phyloP scores from a whole-genome alignment of 2,113 vertebrate genomes.

The Python bivittatus region DNA sequence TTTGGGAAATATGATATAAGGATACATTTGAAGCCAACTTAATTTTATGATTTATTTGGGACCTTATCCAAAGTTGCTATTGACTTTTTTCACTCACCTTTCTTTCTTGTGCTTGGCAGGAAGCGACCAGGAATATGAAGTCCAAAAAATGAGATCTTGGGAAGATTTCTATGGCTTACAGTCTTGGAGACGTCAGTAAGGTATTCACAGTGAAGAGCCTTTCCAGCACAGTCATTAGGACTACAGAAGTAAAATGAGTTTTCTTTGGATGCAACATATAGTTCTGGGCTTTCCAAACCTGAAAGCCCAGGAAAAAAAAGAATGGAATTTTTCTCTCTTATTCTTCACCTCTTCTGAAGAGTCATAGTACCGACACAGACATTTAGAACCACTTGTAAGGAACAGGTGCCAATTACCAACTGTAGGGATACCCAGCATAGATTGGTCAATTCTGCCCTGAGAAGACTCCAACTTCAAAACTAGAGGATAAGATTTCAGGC shows the following conservation, averaged over 20 bases:
- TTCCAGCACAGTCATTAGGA: slow-evolving; percentile 53
- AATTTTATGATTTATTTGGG: slow-evolving; percentile 69
- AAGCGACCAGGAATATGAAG: slow-evolving; percentile 47
- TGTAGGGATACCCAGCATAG: slow-evolving; percentile 32
- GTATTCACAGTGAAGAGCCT: slow-evolving; percentile 34
- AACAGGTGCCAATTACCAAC: slow-evolving; percentile 41
- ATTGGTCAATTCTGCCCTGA: slow-evolving; percentile 51
- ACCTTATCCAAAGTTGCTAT: slow-evolving; percentile 67
- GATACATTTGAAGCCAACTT: slow-evolving; percentile 62
- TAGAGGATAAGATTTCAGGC: slow-evolving; percentile 43
- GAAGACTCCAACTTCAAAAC: slow-evolving; percentile 29
- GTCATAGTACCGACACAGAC: slow-evolving; percentile 33
- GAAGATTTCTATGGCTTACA: slow-evolving; percentile 59
- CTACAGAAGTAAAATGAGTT: slow-evolving; percentile 50
- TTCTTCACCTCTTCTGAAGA: slow-evolving; percentile 19
- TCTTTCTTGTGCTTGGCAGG: slow-evolving; percentile 69
- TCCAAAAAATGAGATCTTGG: slow-evolving; percentile 53
- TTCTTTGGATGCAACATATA: slow-evolving; percentile 53
- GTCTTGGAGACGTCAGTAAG: slow-evolving; percentile 56
- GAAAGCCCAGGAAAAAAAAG: slow-evolving; percentile 27
- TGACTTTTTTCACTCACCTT: slow-evolving; percentile 59
- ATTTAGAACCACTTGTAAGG: slow-evolving; percentile 53
- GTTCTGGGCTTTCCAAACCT: slow-evolving; percentile 50
- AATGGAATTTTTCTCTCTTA: not conserved
- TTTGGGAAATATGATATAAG: slow-evolving; percentile 64